Evolutionary conservation across 2,888 invertebrate genomes (phyloP).

Genomic region (Drosophila neotestacea): DNA sequence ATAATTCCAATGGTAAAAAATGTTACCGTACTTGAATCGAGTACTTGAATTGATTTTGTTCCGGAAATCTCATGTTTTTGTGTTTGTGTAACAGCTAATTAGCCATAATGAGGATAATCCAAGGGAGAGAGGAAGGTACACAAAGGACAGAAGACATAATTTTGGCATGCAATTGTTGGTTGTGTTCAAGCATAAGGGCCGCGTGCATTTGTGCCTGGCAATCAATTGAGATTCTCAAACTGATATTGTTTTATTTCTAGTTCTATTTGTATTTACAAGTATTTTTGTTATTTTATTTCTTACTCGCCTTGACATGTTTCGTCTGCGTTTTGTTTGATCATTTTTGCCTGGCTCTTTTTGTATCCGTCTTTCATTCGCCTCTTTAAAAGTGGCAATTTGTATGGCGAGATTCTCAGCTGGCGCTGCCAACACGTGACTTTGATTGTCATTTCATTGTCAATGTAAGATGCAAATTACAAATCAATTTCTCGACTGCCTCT

Average conservation of each 20-base stretch:
- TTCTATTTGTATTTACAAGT: conserved; percentile 2
- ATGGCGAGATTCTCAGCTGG: conserved; percentile 60
- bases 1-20: too few species aligned
- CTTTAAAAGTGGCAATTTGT: conserved; percentile 48
- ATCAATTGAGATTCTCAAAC: conserved; percentile 60
- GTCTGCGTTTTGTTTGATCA: conserved; percentile 39
- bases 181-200: conserved; percentile 34
- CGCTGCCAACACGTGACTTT: conserved; percentile 75
- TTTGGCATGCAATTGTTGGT: conserved; percentile 59
- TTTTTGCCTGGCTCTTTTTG: conserved; percentile 21
- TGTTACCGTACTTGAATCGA: too few species aligned
- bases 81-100: conserved; percentile 24
- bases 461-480: conserved; percentile 65
- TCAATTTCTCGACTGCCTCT: conserved; percentile 46
- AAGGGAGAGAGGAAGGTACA: background rate
- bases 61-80: too few species aligned
- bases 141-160: background rate
- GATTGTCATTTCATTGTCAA: conserved; percentile 80
- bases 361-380: conserved; percentile 27
- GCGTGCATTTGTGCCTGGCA: conserved; percentile 69
- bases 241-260: conserved; percentile 37
- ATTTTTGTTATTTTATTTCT: conserved; percentile 14
- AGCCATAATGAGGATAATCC: background rate
- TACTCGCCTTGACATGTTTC: conserved; percentile 62
- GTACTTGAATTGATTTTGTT: too few species aligned